Conservation (phyloP, 1,140 invertebrate species). For the Pseudomyrmex cubaensis region DNA sequence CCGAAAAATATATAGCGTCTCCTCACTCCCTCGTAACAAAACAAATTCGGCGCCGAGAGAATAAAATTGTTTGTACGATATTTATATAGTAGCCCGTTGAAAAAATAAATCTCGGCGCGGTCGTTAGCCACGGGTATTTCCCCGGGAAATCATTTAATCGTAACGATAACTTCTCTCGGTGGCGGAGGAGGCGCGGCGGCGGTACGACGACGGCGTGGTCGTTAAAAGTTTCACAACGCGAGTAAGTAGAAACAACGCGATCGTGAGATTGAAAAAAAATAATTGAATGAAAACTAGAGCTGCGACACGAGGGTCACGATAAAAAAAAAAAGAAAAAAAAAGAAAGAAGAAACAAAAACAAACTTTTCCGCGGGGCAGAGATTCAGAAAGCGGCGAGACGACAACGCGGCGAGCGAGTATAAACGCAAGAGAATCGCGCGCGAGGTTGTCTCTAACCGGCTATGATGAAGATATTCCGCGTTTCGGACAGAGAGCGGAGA, state of each 20-base stretch:
- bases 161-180: constrained; percentile 53
- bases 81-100: constrained; percentile 36
- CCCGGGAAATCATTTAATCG: constrained; percentile 59
- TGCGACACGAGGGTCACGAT: background rate
- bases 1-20: background rate
- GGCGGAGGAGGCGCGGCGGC: constrained; percentile 18
- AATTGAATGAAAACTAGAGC: background rate
- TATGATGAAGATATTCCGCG: constrained; percentile 20
- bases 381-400: background rate
- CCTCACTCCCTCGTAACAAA: background rate
- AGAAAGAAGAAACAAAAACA: background rate
- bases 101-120: constrained; percentile 51
- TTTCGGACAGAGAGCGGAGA: constrained; percentile 29
- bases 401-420: background rate
- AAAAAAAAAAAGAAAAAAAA: no score
- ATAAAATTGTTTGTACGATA: constrained; percentile 51
- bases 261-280: constrained; percentile 32
- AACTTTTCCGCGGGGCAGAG: background rate
- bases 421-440: background rate
- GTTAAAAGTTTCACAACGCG: constrained; percentile 50
- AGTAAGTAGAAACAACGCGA: constrained; percentile 44
- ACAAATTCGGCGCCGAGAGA: constrained; percentile 39
- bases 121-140: constrained; percentile 39
- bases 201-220: constrained; percentile 45
- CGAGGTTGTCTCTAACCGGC: constrained; percentile 19